Conservation (phyloP, 1,140 invertebrate species). For the Scaptomyza graminum region DNA sequence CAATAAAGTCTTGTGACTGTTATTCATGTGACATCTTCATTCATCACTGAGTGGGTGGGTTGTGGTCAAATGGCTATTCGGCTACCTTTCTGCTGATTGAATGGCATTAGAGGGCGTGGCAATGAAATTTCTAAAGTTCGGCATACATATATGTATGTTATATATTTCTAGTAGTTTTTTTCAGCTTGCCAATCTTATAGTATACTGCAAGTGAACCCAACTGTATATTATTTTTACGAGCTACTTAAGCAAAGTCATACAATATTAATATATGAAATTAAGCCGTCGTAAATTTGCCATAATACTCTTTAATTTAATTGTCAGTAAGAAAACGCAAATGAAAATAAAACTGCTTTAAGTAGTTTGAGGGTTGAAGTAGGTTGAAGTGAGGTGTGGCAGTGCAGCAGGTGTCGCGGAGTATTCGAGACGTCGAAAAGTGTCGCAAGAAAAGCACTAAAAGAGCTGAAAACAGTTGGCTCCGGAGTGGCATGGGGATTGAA, state of each 20-base stretch:
- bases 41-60: constrained; percentile 63
- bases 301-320: constrained; percentile 82
- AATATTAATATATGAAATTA: constrained; percentile 83
- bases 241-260: constrained; percentile 48
- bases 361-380: neutral
- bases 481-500: constrained; percentile 14
- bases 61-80: constrained; percentile 38
- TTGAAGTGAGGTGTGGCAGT: constrained; percentile 2
- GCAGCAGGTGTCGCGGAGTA: constrained; percentile 52
- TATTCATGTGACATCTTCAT: constrained; percentile 52
- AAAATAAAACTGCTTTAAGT: constrained; percentile 64
- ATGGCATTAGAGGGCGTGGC: constrained; percentile 37
- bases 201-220: constrained; percentile 13
- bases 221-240: constrained; percentile 46
- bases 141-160: constrained; percentile 6
- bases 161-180: constrained; percentile 46
- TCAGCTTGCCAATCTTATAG: constrained; percentile 60
- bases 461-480: neutral
- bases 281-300: constrained; percentile 82
- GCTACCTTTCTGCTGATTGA: constrained; percentile 67
- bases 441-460: constrained; percentile 53
- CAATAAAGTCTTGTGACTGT: constrained; percentile 56
- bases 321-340: constrained; percentile 68
- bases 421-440: constrained; percentile 23
- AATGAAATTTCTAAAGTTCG: constrained; percentile 39